phyloP scores from a whole-genome alignment of 2,888 invertebrate genomes.

The Tachina grossa region DNA sequence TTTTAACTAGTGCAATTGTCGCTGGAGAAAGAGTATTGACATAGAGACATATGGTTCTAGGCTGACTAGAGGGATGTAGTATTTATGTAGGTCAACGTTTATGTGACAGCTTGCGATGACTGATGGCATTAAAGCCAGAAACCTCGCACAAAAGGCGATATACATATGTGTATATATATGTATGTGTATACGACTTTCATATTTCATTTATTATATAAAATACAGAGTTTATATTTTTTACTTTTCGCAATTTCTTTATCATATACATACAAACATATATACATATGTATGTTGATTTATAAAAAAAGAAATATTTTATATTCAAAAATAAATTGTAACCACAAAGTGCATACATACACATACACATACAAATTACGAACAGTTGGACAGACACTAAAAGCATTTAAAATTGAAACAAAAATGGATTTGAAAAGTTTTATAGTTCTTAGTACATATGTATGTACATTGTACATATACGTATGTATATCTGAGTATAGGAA shows the following conservation, averaged over 20 bases:
- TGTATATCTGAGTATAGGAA: no score
- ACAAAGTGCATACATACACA: neutral
- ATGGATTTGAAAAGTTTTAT: conserved; percentile 38
- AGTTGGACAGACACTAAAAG: conserved; percentile 5
- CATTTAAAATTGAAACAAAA: conserved; percentile 39
- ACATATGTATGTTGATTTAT: no score
- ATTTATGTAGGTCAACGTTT: conserved; percentile 66
- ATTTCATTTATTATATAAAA: conserved; percentile 50
- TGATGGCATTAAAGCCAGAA: conserved; percentile 54
- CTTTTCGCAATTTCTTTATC: neutral
- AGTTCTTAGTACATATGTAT: neutral
- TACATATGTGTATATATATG: no score
- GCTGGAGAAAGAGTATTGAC: no score
- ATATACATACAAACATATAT: neutral
- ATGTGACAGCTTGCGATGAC: conserved; percentile 65
- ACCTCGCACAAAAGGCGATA: conserved; percentile 21
- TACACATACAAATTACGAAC: neutral
- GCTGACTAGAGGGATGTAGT: no score
- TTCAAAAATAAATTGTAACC: conserved; percentile 51
- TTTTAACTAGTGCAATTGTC: no score
- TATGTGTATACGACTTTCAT: conserved; percentile 30
- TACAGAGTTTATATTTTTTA: neutral
- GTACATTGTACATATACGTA: no score
- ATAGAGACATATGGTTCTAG: no score
- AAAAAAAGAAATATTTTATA: conserved; percentile 10